Conservation (phyloP, 2,797 vertebrate genomes). For the Megalops cyprinoides region DNA sequence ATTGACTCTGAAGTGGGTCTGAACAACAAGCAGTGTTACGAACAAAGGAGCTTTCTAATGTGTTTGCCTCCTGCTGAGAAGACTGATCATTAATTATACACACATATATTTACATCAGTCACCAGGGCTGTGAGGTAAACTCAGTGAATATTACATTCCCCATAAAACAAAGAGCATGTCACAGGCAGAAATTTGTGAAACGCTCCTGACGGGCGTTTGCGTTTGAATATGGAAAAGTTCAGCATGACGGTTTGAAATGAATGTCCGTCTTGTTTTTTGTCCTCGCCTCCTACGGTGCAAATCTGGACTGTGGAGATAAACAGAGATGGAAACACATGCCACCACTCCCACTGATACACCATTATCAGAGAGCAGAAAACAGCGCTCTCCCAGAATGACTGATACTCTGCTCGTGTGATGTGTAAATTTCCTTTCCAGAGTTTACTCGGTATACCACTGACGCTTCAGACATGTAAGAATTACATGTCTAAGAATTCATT, state of each 20-base stretch:
- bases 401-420: neutral
- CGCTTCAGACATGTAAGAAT: neutral
- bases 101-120: neutral
- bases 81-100: neutral
- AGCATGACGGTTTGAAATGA: no score
- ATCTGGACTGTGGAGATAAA: conserved; percentile 20
- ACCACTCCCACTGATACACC: conserved; percentile 9
- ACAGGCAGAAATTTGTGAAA: no score
- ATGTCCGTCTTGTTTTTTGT: no score
- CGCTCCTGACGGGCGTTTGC: no score
- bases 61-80: neutral
- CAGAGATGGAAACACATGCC: neutral
- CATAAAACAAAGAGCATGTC: neutral
- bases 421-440: neutral
- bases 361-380: neutral
- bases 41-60: neutral
- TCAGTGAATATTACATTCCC: neutral
- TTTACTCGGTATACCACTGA: neutral
- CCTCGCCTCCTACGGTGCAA: neutral
- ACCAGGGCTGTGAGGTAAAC: no score
- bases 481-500: conserved; percentile 13
- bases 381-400: neutral
- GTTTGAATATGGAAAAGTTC: no score
- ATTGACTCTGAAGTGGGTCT: neutral
- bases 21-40: neutral